Base-by-base conservation (phyloP, 2,113 vertebrate species). In the Tilapia sparmanii region DNA sequence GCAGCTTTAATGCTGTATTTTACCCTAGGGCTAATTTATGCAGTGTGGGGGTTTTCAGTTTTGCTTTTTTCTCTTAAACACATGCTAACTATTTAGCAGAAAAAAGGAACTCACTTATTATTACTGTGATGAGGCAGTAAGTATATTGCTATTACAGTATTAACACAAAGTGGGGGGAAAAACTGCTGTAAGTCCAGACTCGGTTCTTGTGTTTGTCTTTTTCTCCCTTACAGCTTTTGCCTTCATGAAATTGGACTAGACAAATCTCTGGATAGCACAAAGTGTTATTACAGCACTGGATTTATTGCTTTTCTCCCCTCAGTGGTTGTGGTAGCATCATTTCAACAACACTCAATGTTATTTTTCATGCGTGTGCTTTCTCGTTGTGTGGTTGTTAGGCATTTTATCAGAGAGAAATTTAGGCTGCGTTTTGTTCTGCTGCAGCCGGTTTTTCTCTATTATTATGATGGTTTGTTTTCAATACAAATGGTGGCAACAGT, bases 221-320 rank as follows among this genome's bases (percentile, higher is more conserved):
- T 40, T 13, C 63, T n/a, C 42, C 6, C 15, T 71, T 11, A 13
- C n/a, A 45, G 9, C 40, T 71, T 57, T 84, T 42, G 38, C 9
- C 78, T 80, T 26, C 10, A 13, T 82, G 15, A 84, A 57, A 80
- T 66, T 63, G 59, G 59, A 81, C 13, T 57, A 76, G 45, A 38
- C 54, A 82, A 78, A 66, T 26, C 52, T 50, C 42, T 78, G 42
- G 84, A 45, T 57, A 81, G 22, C 22, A 33, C 2, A 54, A 54
- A 50, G 35, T 92, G 68, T 88, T 88, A 16, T 90, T 86, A 47
- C 66, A 12, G 13, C 63, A 22, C 11, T 35, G 3, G 40, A 87
- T 89, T 87, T 89, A 63, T 55, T 84, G 35, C 63, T 81, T 63
- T 84, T 71, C 66, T 50, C n/a, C 45, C 53, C 73, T 50, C n/a